Evolutionary conservation across 35 echinoderm and acorn worm species (phyloP), one percentile per base, ranked within the genome.

Genomic region (Holothuria glaberrima): DNA sequence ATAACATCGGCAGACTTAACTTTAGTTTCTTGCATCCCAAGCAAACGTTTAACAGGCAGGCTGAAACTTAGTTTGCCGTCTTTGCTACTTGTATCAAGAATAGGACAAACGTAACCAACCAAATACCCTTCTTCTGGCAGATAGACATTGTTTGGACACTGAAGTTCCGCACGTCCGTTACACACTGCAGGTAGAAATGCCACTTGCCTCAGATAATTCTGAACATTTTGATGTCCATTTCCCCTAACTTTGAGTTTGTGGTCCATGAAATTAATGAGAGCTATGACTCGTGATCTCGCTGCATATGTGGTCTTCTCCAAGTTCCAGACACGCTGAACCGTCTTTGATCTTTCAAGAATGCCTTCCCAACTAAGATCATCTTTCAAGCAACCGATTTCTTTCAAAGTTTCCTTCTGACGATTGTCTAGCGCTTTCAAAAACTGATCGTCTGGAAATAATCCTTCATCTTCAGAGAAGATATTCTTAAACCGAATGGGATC

Each of bases 401-500:
- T 36, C 3, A 82, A 22, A 5, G 78, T 60, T 29, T 33, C 78
- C 18, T 48, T 58, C 50, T 82, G 78, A 48, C 24, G 50, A 9
- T 58, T 60, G 29, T 56, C 46, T 6, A 82, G 48, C 16, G 17
- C 19, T 7, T 22, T 9, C 25, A 58, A 44, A 48, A 82, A 82
- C 17, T 20, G 19, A 14, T 38, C 2, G 27, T 56, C 28, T 24
- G 78, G 78, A 58, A 58, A 82, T 12, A 82, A 19, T 56, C 50
- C 78, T 20, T 82, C 78, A 31, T 57, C 18, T 26, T 82, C 6
- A 19, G 78, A 82, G 27, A 82, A 82, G 6, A 82, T 59, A 5
- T 82, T 22, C 36, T 82, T 82, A 30, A 82, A 82, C 0, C 0
- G 17, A n/a, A 6, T 27, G 3, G 50, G 46, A 82, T 82, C 78